Percentiles rank a stretch among this genome's conserved stretches.
Conservation (phyloP, 2,113 vertebrate genomes). For the Callospermophilus lateralis region DNA sequence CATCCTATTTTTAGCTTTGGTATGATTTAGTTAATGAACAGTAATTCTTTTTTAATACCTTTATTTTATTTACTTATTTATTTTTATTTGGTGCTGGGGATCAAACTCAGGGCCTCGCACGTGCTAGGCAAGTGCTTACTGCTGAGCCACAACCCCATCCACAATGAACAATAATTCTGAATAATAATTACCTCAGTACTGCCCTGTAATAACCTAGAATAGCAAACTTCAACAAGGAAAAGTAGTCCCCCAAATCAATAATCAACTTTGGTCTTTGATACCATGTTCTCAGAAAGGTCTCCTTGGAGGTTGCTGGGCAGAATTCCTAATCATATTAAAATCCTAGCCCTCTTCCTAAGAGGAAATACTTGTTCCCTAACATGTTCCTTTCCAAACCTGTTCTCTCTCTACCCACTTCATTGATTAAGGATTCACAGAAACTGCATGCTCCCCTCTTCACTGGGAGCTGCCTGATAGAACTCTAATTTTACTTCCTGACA, state of each 20-base stretch:
- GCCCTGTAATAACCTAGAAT: neutral
- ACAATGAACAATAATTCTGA: slow-evolving; percentile 18
- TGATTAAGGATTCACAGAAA: neutral
- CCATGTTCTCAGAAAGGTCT: neutral
- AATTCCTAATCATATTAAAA: neutral
- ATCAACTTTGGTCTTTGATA: slow-evolving; percentile 36
- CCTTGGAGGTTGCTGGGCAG: neutral
- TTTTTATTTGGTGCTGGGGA: too few relatives aligned
- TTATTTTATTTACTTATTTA: too few relatives aligned
- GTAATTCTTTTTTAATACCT: neutral
- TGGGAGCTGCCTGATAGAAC: neutral
- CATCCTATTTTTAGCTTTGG: neutral
- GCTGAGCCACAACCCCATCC: too few relatives aligned
- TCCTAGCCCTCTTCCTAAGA: neutral
- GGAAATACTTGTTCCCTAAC: neutral
- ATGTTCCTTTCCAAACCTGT: neutral
- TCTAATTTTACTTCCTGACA: neutral
- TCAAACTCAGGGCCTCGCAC: too few relatives aligned
- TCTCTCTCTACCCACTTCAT: neutral
- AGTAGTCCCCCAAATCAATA: neutral
- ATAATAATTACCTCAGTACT: slow-evolving; percentile 11
- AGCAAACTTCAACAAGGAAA: slow-evolving; percentile 33
- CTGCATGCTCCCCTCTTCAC: neutral
- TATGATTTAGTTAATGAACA: slow-evolving; percentile 7
- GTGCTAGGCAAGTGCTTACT: too few relatives aligned